These are phyloP conservation scores for Protonemura montana DNA, from an alignment of 2,888 invertebrate species.

Conservation along the genomic window DNA sequence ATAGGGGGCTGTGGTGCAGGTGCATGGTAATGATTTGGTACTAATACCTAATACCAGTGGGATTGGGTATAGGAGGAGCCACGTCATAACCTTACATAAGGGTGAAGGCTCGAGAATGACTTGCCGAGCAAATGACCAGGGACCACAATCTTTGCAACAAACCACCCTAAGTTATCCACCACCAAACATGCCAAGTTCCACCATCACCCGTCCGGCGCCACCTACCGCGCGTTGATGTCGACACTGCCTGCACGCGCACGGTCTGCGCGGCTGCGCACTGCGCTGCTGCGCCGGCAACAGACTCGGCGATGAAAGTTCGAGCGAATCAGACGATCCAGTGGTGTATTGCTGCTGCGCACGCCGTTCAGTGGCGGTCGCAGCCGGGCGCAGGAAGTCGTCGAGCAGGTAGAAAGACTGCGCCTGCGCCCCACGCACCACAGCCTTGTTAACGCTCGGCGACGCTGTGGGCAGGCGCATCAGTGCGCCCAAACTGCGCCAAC, in stretches of 20 bases:
- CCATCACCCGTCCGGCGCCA: constrained; percentile 37
- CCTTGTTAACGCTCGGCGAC: constrained; percentile 24
- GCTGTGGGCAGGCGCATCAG: constrained; percentile 56
- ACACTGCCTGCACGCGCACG: constrained; percentile 50
- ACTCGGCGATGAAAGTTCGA: constrained; percentile 58
- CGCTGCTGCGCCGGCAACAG: constrained; percentile 58
- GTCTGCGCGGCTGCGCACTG: not conserved
- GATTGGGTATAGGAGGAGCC: too few relatives aligned
- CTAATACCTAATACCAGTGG: too few relatives aligned
- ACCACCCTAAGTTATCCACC: not conserved
- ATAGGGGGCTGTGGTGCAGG: too few relatives aligned
- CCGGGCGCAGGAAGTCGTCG: constrained; percentile 60
- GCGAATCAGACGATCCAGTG: constrained; percentile 56
- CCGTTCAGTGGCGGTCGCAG: constrained; percentile 31
- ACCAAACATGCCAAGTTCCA: not conserved
- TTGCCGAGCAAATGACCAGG: too few relatives aligned
- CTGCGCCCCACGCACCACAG: constrained; percentile 53
- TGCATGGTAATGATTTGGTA: too few relatives aligned
- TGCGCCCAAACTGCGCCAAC: constrained; percentile 61
- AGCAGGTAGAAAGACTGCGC: constrained; percentile 62
- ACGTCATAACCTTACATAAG: too few relatives aligned
- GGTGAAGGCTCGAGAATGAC: too few relatives aligned
- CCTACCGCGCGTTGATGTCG: constrained; percentile 48
- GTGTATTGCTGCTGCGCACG: constrained; percentile 40
- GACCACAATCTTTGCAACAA: too few relatives aligned